phyloP scores from a whole-genome alignment of 2,113 vertebrate genomes.

The Alosa alosa region DNA sequence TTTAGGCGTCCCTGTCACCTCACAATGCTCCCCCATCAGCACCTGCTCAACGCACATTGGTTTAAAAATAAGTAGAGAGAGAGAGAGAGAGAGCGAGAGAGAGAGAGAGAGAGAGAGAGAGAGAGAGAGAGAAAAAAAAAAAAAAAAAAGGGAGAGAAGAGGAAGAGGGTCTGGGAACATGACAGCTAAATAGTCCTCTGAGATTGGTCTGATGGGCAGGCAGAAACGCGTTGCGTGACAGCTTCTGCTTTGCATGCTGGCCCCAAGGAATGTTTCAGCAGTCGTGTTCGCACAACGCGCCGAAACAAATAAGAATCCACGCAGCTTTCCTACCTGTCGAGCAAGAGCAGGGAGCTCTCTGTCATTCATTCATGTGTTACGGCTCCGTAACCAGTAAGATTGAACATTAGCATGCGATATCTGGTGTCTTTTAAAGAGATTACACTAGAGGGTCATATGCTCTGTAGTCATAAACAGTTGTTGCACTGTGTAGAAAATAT shows the following conservation, averaged over 20 bases:
- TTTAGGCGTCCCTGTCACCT: constrained; percentile 29
- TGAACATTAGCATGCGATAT: background rate
- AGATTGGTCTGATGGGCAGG: constrained; percentile 67
- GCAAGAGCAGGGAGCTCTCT: constrained; percentile 48
- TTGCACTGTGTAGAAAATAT: background rate
- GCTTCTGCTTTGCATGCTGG: constrained; percentile 64
- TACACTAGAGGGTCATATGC: background rate
- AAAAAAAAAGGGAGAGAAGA: too few relatives aligned
- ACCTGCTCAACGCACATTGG: constrained; percentile 65
- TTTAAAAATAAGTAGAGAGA: constrained; percentile 62
- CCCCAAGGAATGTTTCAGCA: constrained; percentile 56
- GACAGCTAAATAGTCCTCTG: constrained; percentile 72
- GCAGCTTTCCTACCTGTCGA: constrained; percentile 44
- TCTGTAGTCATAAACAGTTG: background rate
- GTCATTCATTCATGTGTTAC: background rate
- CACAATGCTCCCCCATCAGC: constrained; percentile 60
- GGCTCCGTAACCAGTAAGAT: background rate
- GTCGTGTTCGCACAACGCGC: constrained; percentile 56
- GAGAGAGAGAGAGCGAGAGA: constrained; percentile 38
- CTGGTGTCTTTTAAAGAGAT: background rate
- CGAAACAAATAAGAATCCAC: constrained; percentile 56
- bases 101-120: background rate
- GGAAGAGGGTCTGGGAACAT: constrained; percentile 45
- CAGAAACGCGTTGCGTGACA: constrained; percentile 62
- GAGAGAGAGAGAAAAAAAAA: background rate